Evolutionary conservation across 2,797 vertebrate species (phyloP), one percentile per base, ranked within the genome.

Genomic region (Octomys mimax): DNA sequence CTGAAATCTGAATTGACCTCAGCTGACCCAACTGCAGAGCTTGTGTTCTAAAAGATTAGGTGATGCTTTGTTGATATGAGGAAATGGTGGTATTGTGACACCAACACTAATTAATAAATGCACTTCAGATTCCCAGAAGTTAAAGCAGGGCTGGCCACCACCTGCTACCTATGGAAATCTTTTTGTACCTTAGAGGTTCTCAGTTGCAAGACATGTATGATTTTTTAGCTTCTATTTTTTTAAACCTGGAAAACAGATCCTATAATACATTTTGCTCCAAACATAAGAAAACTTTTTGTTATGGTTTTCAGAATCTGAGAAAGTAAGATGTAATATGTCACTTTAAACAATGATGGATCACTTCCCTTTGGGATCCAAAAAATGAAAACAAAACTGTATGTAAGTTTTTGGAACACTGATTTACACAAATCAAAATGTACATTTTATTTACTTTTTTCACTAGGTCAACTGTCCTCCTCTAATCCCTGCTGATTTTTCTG

Each of bases 401-500:
- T 80, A 52, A 36, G 21, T 46, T 80, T 92, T 81, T n/a, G 26
- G 75, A 62, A 84, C 46, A 81, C 18, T 75, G 52, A 81, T 13
- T 39, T 59, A 22, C 33, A 46, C 24, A 39, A 78, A 91, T 73
- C 42, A 39, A 49, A 91, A 62, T 46, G 26, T 12, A 31, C 1
- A 21, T 54, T 79, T 77, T 68, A 42, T 59, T 61, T 31, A n/a
- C 77, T 78, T 90, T 80, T 24, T 46, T 57, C 28, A 9, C n/a
- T 21, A 64, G 49, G 28, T 75, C 73, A n/a, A 28, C 33, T 36
- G 80, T 42, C 81, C 81, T 59, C 46, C 57, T 87, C 39, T 36
- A 87, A 52, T 26, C 24, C 46, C 10, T 75, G 80, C 71, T 88
- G 46, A 52, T 88, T 80, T 88, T 77, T 84, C 84, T 86, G 73